Conservation (phyloP, 1,140 invertebrate species). For the Drosophila punjabiensis region DNA sequence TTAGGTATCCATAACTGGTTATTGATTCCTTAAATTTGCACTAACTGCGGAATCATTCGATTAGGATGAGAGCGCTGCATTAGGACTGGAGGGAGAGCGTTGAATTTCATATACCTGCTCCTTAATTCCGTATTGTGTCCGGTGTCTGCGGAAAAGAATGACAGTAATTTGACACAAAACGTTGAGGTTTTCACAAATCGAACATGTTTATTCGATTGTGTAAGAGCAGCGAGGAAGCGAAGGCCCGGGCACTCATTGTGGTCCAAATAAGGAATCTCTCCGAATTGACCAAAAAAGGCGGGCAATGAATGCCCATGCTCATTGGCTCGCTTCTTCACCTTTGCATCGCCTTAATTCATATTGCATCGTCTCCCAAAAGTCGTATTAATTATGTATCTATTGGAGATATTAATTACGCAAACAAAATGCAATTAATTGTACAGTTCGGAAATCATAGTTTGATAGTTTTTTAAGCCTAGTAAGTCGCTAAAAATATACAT, state of each 20-base stretch:
- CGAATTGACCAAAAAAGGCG: conserved; percentile 44
- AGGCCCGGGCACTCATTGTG: conserved; percentile 45
- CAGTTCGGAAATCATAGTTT: neutral
- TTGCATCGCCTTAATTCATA: conserved; percentile 43
- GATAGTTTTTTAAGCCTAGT: too few relatives aligned
- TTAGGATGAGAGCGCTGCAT: conserved; percentile 24
- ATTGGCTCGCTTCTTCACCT: conserved; percentile 36
- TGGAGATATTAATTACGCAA: neutral
- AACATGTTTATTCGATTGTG: conserved; percentile 72
- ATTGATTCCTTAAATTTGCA: conserved; percentile 55
- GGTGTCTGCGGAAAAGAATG: conserved; percentile 62
- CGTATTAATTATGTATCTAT: conserved; percentile 20
- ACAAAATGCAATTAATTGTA: neutral
- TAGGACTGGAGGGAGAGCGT: conserved; percentile 17
- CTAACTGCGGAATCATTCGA: conserved; percentile 24
- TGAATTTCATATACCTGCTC: conserved; percentile 28
- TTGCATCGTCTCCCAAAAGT: conserved; percentile 20
- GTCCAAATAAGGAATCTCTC: conserved; percentile 60
- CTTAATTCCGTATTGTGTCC: conserved; percentile 51
- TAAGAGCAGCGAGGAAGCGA: conserved; percentile 8
- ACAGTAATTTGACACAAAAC: conserved; percentile 77
- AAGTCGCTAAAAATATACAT: too few relatives aligned
- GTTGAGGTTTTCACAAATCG: conserved; percentile 58
- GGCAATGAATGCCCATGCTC: conserved; percentile 25
- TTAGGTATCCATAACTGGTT: conserved; percentile 66